Percentiles rank a stretch among this genome's conserved stretches.
Evolutionary conservation across 64 coral and sea anemone genomes (phyloP).

Genomic region (Hydrozoanthus tunicans): DNA sequence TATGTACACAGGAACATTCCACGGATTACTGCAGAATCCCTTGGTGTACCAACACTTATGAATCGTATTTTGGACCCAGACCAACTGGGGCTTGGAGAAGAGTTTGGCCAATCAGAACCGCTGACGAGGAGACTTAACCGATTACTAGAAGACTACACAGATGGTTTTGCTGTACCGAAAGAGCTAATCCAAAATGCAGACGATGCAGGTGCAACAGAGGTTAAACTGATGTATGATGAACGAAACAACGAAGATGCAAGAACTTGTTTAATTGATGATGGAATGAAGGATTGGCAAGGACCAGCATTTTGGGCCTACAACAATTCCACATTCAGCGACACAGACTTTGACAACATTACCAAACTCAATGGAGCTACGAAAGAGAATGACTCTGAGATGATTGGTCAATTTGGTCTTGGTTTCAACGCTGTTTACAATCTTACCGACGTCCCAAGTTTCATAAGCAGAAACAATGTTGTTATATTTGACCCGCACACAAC

Average conservation of each 20-base stretch:
- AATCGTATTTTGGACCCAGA: slow-evolving; percentile 78
- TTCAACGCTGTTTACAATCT: slow-evolving; percentile 91
- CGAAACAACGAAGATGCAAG: slow-evolving; percentile 70
- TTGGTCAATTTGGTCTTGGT: slow-evolving; percentile 92
- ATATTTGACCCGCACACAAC: slow-evolving; percentile 87
- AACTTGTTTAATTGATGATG: slow-evolving; percentile 67
- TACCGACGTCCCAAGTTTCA: slow-evolving; percentile 86
- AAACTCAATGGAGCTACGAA: slow-evolving; percentile 86
- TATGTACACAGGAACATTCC: slow-evolving; percentile 85
- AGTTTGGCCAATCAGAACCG: slow-evolving; percentile 89
- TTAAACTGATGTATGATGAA: slow-evolving; percentile 77
- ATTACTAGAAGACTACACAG: slow-evolving; percentile 82
- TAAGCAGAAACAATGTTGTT: slow-evolving; percentile 80
- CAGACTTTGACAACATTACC: slow-evolving; percentile 85
- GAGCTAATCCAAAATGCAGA: slow-evolving; percentile 95
- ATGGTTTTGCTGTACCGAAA: slow-evolving; percentile 79
- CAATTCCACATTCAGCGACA: slow-evolving; percentile 72
- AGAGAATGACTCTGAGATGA: slow-evolving; percentile 71
- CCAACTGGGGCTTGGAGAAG: slow-evolving; percentile 72
- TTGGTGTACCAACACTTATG: slow-evolving; percentile 78
- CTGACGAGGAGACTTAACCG: slow-evolving; percentile 71
- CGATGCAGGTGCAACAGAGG: slow-evolving; percentile 83
- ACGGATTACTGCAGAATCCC: slow-evolving; percentile 44
- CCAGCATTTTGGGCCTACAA: slow-evolving; percentile 93
- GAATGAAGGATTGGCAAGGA: slow-evolving; percentile 79